A percentile compares a stretch with the other conserved stretches of the same genome.
phyloP scores from a whole-genome alignment of 2,888 invertebrate species.

The Acheta domesticus region DNA sequence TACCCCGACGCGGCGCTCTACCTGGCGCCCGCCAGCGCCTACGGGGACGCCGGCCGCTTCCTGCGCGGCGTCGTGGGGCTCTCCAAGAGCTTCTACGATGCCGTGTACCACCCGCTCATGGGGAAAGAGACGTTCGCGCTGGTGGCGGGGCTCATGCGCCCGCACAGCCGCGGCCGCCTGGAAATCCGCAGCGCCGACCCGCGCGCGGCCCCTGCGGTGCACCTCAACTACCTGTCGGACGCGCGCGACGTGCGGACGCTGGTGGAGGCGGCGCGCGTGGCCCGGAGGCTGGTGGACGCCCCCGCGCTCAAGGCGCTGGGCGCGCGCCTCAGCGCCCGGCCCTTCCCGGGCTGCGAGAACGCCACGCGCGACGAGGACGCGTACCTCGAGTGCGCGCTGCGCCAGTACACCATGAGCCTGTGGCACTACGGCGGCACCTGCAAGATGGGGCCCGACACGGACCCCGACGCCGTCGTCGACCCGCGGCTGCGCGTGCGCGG shows the following conservation, averaged over 20 bases:
- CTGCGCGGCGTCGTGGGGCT: slow-evolving; percentile 34
- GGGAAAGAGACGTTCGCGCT: slow-evolving; percentile 28
- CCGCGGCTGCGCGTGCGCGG: slow-evolving; percentile 22
- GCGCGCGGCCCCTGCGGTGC: slow-evolving; percentile 24
- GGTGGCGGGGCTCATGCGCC: slow-evolving; percentile 43
- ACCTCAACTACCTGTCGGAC: slow-evolving; percentile 33
- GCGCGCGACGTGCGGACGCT: slow-evolving; percentile 27
- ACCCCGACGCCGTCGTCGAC: slow-evolving; percentile 22
- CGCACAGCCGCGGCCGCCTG: slow-evolving; percentile 48
- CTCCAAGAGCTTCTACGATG: slow-evolving; percentile 33
- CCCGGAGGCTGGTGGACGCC: slow-evolving; percentile 24
- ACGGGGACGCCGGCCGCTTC: slow-evolving; percentile 41
- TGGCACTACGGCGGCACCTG: slow-evolving; percentile 31
- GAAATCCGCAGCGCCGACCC: slow-evolving; percentile 42
- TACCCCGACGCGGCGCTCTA: slow-evolving; percentile 34
- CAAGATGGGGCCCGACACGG: slow-evolving; percentile 23
- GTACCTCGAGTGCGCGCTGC: slow-evolving; percentile 30
- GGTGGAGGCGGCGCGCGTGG: slow-evolving; percentile 32
- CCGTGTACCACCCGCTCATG: slow-evolving; percentile 28
- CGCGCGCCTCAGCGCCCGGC: slow-evolving; percentile 28
- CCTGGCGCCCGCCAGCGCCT: slow-evolving; percentile 40
- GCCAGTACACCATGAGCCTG: slow-evolving; percentile 26
- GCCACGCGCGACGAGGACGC: not conserved
- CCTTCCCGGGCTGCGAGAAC: slow-evolving; percentile 25
- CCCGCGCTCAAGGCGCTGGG: slow-evolving; percentile 27